These are phyloP conservation scores for Cepaea nemoralis DNA, from an alignment of 1,140 invertebrate genomes.

Conservation along the genomic window DNA sequence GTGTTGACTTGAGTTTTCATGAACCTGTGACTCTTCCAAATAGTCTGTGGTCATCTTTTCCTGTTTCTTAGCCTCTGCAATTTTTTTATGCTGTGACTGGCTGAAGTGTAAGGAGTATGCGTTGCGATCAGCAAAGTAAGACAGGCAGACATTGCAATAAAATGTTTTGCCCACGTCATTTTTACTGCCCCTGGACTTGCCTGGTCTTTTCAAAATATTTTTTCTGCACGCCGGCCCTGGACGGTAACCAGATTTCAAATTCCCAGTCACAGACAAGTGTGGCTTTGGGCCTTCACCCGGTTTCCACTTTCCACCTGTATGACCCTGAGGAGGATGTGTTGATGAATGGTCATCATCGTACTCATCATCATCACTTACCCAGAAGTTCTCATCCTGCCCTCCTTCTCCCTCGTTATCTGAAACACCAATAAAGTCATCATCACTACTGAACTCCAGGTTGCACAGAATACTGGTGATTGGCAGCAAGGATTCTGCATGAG, in stretches of 20 bases:
- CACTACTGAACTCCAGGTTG: slow-evolving; percentile 64
- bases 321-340: slow-evolving; percentile 73
- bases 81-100: slow-evolving; percentile 19
- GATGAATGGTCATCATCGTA: slow-evolving; percentile 63
- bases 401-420: slow-evolving; percentile 57
- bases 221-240: slow-evolving; percentile 35
- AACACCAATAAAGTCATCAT: slow-evolving; percentile 58
- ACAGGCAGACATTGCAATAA: slow-evolving; percentile 55
- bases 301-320: slow-evolving; percentile 84
- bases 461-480: slow-evolving; percentile 65
- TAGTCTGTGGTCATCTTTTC: slow-evolving; percentile 7
- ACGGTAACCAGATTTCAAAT: slow-evolving; percentile 54
- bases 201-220: slow-evolving; percentile 54
- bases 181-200: slow-evolving; percentile 21
- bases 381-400: slow-evolving; percentile 40
- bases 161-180: slow-evolving; percentile 28
- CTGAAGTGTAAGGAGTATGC: slow-evolving; percentile 42
- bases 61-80: slow-evolving; percentile 20
- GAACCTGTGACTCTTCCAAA: background rate
- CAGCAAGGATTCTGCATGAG: slow-evolving; percentile 39
- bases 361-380: slow-evolving; percentile 48
- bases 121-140: slow-evolving; percentile 38
- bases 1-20: background rate
- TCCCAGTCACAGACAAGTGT: slow-evolving; percentile 43
- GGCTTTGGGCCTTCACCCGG: slow-evolving; percentile 70